Evolutionary conservation across 2,797 vertebrate genomes (phyloP), one percentile per base, ranked within the genome.

Genomic region (Rachycentron canadum): DNA sequence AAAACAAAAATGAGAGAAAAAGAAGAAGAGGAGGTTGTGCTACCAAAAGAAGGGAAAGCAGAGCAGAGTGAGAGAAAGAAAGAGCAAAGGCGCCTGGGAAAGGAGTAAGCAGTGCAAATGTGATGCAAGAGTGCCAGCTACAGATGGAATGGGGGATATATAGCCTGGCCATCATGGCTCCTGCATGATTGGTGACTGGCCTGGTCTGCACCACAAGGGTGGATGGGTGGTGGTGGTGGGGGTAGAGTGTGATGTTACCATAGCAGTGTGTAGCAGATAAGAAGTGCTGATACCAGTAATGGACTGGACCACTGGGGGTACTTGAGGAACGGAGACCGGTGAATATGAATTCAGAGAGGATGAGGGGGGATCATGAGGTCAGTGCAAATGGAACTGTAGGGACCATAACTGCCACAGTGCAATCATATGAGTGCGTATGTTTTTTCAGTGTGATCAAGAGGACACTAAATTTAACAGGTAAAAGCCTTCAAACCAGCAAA

Each of bases 41-140:
- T 17, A 67, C n/a, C 0, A 57, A 34, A 58, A 69, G 5, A 74
- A 58, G 67, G n/a, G 45, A 75, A 75, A 68, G 59, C 69, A 79
- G 74, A 58, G 73, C 64, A 56, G 53, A 73, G 45, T 17, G 34
- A 80, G 72, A 80, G 52, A 23, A 68, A 63, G 70, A 79, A 58
- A 70, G 75, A 73, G 84, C 65, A 73, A 79, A 83, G 78, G 75
- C 67, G 61, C 81, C 85, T 68, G 56, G 75, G 69, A 78, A 57
- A 82, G 57, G 73, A 91, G 78, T 62, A 63, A 76, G 83, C 84
- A 78, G 81, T 81, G 89, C 85, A 89, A 93, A 91, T 81, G 81
- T 92, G 92, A 94, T 90, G 92, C 92, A 93, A 92, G 91, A 94
- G 78, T 94, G 92, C 93, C 94, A 95, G 90, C 92, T 93, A 93